Evolutionary conservation across 2,888 invertebrate species (phyloP).

Genomic region (Campoplex nolae): DNA sequence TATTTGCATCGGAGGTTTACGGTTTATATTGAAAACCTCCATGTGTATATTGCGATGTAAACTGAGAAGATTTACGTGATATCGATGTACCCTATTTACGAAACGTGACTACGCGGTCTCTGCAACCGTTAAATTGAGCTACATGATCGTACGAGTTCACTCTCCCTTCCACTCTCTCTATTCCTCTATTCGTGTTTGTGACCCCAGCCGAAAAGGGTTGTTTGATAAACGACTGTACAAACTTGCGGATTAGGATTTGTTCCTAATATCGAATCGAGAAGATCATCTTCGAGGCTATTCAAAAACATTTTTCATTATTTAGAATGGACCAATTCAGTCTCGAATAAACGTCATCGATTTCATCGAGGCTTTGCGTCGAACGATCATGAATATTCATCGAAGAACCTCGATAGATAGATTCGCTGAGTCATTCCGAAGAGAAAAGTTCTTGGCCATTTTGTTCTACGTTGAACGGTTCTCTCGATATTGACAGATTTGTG

Average conservation of each 20-base stretch:
- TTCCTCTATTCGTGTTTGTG: neutral
- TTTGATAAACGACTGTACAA: neutral
- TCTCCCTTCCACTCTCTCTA: neutral
- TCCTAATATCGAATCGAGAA: neutral
- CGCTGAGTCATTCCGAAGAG: neutral
- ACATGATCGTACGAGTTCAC: neutral
- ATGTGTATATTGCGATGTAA: constrained; percentile 22
- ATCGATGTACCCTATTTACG: constrained; percentile 46
- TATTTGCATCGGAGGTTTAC: constrained; percentile 43
- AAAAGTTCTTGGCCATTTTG: neutral
- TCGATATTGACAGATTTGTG: neutral
- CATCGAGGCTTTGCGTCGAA: neutral
- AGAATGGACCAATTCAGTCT: neutral
- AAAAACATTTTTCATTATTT: neutral
- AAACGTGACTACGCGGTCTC: constrained; percentile 27
- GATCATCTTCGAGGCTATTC: constrained; percentile 1
- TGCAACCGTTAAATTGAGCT: constrained; percentile 5
- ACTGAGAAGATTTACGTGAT: constrained; percentile 53
- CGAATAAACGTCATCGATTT: neutral
- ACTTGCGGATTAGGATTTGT: constrained; percentile 14
- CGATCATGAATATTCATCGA: neutral
- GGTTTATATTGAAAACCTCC: constrained; percentile 56
- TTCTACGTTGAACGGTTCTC: neutral
- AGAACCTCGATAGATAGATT: neutral
- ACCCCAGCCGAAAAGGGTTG: neutral